Evolutionary conservation across 2,888 invertebrate genomes (phyloP), one percentile per base, ranked within the genome.

Genomic region (Periphyllus acericola): DNA sequence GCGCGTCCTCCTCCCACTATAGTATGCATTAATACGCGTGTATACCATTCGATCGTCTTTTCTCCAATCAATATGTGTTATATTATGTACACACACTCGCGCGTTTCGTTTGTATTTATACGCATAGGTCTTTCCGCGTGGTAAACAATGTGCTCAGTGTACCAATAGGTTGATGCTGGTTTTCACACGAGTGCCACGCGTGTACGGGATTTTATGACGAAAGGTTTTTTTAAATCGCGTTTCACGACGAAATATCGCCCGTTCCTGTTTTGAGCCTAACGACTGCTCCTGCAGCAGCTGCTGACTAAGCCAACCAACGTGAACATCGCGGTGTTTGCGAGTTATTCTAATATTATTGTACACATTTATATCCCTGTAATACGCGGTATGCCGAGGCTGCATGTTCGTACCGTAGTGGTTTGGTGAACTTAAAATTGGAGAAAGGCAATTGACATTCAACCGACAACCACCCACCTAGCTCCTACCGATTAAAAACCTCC

Each of bases 1-100:
- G 36, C 36, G 46, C 46, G 81, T 75, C 55, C 75, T 83, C 83
- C 34, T 83, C 83, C 74, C 60, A 60, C 83, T 74, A 36, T 3
- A 72, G 1, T 11, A 34, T 72, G 6, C n/a, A n/a, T 29, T 68
- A 68, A 25, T n/a, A 6, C 21, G 8, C 29, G 17, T 29, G 3
- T 29, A 68, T 11, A 68, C 11, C 3, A 11, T 71, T 1, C n/a
- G 46, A 46, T 76, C 75, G 75, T 76, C 14, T 46, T 46, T 46
- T 29, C 46, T 76, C 46, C 29, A 29, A 71, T 71, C 32, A 5
- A 71, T 71, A 32, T 32, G 29, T 32, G 11, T 29, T 60, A 60
- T 55, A 25, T 68, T n/a, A 68, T 68, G 11, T 29, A 52, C 60
- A 60, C 8, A 25, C 25, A 4, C 5, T 60, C 8, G 71, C 17